These are phyloP conservation scores for Subanguina moxae DNA, from an alignment of 1,140 invertebrate species.

Conservation along the genomic window DNA sequence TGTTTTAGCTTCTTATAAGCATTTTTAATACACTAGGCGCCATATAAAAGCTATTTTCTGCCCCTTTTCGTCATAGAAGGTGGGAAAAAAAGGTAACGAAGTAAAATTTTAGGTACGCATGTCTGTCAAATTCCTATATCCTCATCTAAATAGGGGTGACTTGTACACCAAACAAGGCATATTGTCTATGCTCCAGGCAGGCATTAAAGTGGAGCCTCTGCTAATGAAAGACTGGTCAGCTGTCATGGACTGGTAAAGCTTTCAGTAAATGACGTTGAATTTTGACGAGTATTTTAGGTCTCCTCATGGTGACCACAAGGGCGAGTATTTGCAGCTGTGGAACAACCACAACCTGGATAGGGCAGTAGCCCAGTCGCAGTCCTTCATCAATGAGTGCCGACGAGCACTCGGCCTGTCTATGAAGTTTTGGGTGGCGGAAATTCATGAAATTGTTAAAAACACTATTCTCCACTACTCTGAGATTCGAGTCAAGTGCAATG, in stretches of 20 bases:
- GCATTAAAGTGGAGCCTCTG: conserved; percentile 54
- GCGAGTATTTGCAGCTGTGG: conserved; percentile 58
- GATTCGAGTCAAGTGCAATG: conserved; percentile 56
- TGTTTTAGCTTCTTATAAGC: too few relatives aligned
- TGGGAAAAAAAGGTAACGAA: too few relatives aligned
- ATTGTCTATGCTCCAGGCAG: conserved; percentile 58
- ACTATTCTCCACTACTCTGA: conserved; percentile 54
- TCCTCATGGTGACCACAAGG: conserved; percentile 57
- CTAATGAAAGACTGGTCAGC: conserved; percentile 59
- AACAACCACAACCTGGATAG: conserved; percentile 58
- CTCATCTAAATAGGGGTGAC: conserved; percentile 57
- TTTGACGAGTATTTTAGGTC: conserved; percentile 13
- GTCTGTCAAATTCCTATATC: conserved; percentile 37
- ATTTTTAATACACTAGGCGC: too few relatives aligned
- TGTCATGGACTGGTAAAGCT: conserved; percentile 55
- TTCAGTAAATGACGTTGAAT: too few relatives aligned
- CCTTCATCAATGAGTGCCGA: conserved; percentile 58
- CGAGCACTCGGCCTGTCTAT: conserved; percentile 57
- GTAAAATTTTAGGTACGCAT: neutral
- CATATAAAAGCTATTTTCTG: too few relatives aligned
- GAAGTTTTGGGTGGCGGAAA: conserved; percentile 60
- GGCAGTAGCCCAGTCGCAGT: conserved; percentile 56
- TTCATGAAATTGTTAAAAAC: conserved; percentile 59
- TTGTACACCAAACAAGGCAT: conserved; percentile 59
- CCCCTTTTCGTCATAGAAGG: too few relatives aligned